Percentiles rank a stretch among this genome's conserved stretches.
Evolutionary conservation across 1,140 invertebrate genomes (phyloP).

Genomic region (Hypothenemus hampei): DNA sequence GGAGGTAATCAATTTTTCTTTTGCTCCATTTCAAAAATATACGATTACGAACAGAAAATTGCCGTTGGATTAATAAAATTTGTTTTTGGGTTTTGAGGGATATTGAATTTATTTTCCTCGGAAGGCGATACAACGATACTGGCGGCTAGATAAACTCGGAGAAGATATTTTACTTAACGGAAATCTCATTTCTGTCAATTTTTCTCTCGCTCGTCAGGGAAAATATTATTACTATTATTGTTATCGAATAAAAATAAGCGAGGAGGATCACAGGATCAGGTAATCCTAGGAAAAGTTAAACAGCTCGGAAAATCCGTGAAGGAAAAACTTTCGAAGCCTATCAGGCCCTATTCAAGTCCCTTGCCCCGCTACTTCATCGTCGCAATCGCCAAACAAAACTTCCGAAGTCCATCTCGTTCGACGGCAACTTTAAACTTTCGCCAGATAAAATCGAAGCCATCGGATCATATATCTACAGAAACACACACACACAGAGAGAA

Average conservation of each 20-base stretch:
- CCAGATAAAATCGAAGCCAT: conserved; percentile 22
- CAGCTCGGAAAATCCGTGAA: conserved; percentile 11
- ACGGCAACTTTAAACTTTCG: conserved; percentile 22
- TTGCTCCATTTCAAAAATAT: conserved; percentile 19
- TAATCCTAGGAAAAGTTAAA: conserved; percentile 9
- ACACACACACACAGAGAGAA: conserved; percentile 22
- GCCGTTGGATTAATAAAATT: conserved; percentile 22
- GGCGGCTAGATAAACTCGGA: conserved; percentile 5
- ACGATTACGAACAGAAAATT: conserved; percentile 23
- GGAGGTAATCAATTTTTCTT: conserved; percentile 23
- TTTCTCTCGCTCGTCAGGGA: not conserved
- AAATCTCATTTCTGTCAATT: conserved; percentile 5
- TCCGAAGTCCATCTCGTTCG: conserved; percentile 10
- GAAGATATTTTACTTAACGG: conserved; percentile 15
- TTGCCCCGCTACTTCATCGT: no score
- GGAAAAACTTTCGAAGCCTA: conserved; percentile 16
- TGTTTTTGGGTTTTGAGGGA: conserved; percentile 16
- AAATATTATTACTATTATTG: not conserved
- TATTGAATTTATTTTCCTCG: conserved; percentile 19
- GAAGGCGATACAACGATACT: conserved; percentile 9
- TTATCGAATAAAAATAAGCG: not conserved
- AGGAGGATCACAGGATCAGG: not conserved
- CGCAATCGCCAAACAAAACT: conserved; percentile 23
- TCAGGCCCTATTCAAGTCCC: conserved; percentile 11
- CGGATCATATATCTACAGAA: conserved; percentile 19